Evolutionary conservation across 2,888 invertebrate species (phyloP).

Genomic region (Brenthis ino): DNA sequence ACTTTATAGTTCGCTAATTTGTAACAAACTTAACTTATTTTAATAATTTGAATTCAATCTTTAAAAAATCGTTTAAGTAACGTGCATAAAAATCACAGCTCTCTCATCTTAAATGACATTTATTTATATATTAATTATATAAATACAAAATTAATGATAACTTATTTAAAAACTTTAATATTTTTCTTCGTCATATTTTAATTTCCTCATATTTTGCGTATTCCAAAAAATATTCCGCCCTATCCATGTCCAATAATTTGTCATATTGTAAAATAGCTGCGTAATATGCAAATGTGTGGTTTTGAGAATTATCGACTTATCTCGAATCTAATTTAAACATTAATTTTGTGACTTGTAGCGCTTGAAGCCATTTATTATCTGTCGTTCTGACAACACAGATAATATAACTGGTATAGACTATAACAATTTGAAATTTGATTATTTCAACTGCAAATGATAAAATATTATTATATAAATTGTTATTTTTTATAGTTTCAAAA

Average conservation of each 20-base stretch:
- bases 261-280: slow-evolving; percentile 26
- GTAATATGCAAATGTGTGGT: slow-evolving; percentile 28
- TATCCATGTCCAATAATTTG: slow-evolving; percentile 16
- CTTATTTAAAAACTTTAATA: slow-evolving; percentile 3
- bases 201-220: slow-evolving; percentile 5
- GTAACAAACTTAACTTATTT: neutral
- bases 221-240: slow-evolving; percentile 4
- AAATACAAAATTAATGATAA: neutral
- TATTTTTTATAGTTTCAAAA: slow-evolving; percentile 3
- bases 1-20: neutral
- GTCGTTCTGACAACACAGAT: slow-evolving; percentile 30
- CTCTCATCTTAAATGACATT: slow-evolving; percentile 1
- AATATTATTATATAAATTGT: slow-evolving; percentile 13
- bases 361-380: slow-evolving; percentile 32
- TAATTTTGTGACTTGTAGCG: slow-evolving; percentile 32
- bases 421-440: slow-evolving; percentile 24
- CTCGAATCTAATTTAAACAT: slow-evolving; percentile 33
- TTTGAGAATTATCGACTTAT: slow-evolving; percentile 33
- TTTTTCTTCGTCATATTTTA: neutral
- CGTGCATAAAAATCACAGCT: neutral
- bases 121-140: slow-evolving; percentile 3
- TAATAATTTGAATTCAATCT: neutral
- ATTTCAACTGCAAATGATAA: slow-evolving; percentile 20
- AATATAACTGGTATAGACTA: slow-evolving; percentile 29
- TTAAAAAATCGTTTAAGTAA: neutral